Evolutionary conservation across 2,888 invertebrate species (phyloP).

Genomic region (Nymphalis urticae): DNA sequence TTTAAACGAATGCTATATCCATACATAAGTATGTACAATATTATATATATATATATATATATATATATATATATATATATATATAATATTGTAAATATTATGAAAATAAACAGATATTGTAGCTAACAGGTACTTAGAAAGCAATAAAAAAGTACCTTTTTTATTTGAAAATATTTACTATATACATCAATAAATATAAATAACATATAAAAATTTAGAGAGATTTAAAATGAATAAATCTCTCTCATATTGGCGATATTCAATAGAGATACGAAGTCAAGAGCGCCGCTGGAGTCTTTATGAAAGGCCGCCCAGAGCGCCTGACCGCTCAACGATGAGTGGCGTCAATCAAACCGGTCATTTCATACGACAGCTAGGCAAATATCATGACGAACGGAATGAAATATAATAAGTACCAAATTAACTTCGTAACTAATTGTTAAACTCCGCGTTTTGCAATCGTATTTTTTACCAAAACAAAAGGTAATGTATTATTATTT

Average conservation of each 20-base stretch:
- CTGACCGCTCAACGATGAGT: conserved; percentile 10
- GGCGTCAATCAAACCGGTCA: conserved; percentile 6
- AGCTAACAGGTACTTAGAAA: too few species aligned
- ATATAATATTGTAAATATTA: too few species aligned
- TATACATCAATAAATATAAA: background rate
- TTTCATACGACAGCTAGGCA: conserved; percentile 4
- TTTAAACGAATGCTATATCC: background rate
- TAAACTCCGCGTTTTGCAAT: background rate
- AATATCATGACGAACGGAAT: background rate
- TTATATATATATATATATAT: too few species aligned
- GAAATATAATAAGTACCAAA: background rate
- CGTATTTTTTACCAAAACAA: background rate
- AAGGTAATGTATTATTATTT: too few species aligned
- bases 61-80: too few species aligned
- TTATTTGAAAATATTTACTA: background rate
- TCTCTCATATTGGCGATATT: background rate
- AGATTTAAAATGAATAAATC: background rate
- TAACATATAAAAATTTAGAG: too few species aligned
- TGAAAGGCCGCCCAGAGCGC: conserved; percentile 9
- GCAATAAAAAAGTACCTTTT: too few species aligned
- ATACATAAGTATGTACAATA: background rate
- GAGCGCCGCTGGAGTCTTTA: conserved; percentile 17
- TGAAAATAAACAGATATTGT: too few species aligned
- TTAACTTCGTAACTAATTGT: background rate
- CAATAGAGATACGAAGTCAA: background rate